Evolutionary conservation across 2,113 vertebrate genomes (phyloP).

Genomic region (Lanius collurio): DNA sequence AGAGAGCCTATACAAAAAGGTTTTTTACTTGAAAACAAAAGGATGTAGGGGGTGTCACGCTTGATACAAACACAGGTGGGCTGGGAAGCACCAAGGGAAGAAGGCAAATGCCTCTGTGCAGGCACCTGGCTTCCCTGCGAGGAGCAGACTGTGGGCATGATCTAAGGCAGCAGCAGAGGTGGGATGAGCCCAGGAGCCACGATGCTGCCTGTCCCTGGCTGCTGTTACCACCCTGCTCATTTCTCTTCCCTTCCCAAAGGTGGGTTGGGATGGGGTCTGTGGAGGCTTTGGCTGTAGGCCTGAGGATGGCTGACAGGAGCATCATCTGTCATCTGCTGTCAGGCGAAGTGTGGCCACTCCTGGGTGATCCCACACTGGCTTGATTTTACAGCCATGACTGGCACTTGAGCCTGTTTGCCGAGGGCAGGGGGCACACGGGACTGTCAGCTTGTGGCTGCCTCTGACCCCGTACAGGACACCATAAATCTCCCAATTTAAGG

Average conservation of each 20-base stretch:
- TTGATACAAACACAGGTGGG: neutral
- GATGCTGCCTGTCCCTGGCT: neutral
- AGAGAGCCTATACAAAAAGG: neutral
- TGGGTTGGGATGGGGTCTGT: neutral
- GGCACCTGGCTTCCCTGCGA: fast-evolving
- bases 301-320: neutral
- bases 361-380: neutral
- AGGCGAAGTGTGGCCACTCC: neutral
- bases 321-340: neutral
- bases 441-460: neutral
- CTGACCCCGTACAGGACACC: neutral
- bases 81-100: neutral
- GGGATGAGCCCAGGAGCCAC: fast-evolving
- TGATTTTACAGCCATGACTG: conserved; percentile 50
- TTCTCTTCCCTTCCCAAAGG: neutral
- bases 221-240: fast-evolving
- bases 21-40: neutral
- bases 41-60: neutral
- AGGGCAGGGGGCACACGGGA: conserved; percentile 31
- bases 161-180: neutral
- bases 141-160: neutral
- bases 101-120: neutral
- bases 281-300: neutral
- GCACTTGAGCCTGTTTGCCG: conserved; percentile 53
- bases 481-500: conserved; percentile 22